A percentile compares a stretch with the other conserved stretches of the same genome.
These are phyloP conservation scores for Strigops habroptila DNA, from an alignment of 2,113 vertebrate genomes.

Conservation along the genomic window DNA sequence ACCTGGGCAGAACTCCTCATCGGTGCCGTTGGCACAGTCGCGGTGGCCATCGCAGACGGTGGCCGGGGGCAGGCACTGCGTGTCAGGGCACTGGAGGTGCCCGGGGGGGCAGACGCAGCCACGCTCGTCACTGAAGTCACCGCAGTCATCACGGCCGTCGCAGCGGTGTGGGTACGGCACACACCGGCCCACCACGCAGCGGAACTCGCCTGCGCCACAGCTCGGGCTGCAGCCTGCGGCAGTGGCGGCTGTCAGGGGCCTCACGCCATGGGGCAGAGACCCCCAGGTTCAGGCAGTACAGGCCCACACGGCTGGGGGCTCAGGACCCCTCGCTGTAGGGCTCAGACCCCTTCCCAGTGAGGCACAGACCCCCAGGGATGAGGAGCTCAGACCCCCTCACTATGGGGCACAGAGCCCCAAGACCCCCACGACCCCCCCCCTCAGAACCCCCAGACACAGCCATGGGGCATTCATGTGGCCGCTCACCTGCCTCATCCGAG, in stretches of 20 bases:
- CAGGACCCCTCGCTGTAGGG: background rate
- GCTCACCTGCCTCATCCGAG: slow-evolving; percentile 74
- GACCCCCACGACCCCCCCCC: too few relatives aligned
- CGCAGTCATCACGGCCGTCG: slow-evolving; percentile 86
- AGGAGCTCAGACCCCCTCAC: background rate
- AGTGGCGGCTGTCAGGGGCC: background rate
- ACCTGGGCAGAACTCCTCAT: slow-evolving; percentile 86
- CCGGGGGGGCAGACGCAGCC: slow-evolving; percentile 75
- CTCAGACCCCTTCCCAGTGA: background rate
- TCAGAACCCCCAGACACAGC: background rate
- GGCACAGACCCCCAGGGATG: too few relatives aligned
- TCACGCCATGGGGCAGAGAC: background rate
- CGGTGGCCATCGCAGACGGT: slow-evolving; percentile 78
- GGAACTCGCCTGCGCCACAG: slow-evolving; percentile 78
- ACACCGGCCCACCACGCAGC: slow-evolving; percentile 78
- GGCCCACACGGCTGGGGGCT: background rate
- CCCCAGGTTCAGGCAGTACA: too few relatives aligned
- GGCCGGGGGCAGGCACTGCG: slow-evolving; percentile 69
- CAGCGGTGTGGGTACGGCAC: slow-evolving; percentile 80
- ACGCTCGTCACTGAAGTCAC: slow-evolving; percentile 83
- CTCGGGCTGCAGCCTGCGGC: slow-evolving; percentile 76
- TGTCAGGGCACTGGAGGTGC: slow-evolving; percentile 79
- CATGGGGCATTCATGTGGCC: background rate
- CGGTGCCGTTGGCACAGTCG: slow-evolving; percentile 78
- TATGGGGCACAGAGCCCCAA: background rate